Evolutionary conservation across 2,797 vertebrate species (phyloP).

Genomic region (Urosaurus nigricauda): DNA sequence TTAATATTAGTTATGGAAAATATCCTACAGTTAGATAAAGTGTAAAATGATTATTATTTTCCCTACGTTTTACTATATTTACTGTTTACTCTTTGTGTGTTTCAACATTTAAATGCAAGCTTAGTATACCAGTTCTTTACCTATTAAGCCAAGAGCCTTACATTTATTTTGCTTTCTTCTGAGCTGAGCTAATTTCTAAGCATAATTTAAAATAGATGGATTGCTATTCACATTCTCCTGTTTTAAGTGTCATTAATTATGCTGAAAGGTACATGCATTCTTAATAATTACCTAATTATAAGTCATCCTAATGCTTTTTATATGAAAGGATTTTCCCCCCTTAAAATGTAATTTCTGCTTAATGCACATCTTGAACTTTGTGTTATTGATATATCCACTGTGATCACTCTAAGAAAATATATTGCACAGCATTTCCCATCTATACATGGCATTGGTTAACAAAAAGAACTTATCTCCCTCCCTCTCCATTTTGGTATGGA

Average conservation of each 20-base stretch:
- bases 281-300: constrained; percentile 71
- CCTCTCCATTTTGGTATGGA: not conserved
- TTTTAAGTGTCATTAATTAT: constrained; percentile 72
- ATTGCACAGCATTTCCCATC: not conserved
- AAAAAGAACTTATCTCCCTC: not conserved
- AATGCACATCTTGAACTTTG: constrained; percentile 54
- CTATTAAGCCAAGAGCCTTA: constrained; percentile 64
- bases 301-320: constrained; percentile 59
- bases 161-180: constrained; percentile 66
- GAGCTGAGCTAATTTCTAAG: constrained; percentile 69
- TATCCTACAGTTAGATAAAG: constrained; percentile 69
- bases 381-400: not conserved
- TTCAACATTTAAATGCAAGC: constrained; percentile 49
- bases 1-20: constrained; percentile 80
- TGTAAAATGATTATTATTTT: constrained; percentile 66
- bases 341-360: constrained; percentile 68
- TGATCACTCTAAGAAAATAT: constrained; percentile 22
- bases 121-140: constrained; percentile 56
- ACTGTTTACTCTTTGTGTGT: constrained; percentile 21
- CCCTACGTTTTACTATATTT: constrained; percentile 68
- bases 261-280: constrained; percentile 71
- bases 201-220: constrained; percentile 70
- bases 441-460: accelerated
- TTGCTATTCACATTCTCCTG: constrained; percentile 63
- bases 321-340: constrained; percentile 60